Evolutionary conservation across 2,797 vertebrate species (phyloP).

Genomic region (Helostoma temminkii): DNA sequence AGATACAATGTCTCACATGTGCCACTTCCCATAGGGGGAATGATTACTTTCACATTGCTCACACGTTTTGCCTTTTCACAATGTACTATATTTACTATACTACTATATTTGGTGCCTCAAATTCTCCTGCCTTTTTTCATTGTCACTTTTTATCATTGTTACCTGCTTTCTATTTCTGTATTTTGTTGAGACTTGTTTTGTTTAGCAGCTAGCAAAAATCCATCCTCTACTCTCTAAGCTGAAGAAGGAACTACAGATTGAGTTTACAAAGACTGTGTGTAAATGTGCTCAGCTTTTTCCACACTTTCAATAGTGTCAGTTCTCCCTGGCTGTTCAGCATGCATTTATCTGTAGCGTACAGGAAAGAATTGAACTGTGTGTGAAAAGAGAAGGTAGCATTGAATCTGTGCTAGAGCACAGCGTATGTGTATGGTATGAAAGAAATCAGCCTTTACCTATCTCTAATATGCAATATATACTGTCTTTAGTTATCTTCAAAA

Average conservation of each 20-base stretch:
- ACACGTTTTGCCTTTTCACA: not conserved
- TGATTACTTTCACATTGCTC: not conserved
- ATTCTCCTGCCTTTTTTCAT: not conserved
- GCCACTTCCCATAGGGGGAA: not conserved
- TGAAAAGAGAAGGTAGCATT: slow-evolving; percentile 23
- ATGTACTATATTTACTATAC: too few relatives aligned
- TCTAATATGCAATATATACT: not conserved
- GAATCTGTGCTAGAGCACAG: slow-evolving; percentile 16
- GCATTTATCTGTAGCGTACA: slow-evolving; percentile 40
- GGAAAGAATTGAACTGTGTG: slow-evolving; percentile 21
- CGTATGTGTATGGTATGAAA: not conserved
- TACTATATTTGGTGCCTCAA: not conserved
- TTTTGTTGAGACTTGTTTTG: slow-evolving; percentile 12
- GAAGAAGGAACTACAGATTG: slow-evolving; percentile 46
- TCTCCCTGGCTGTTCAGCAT: slow-evolving; percentile 29
- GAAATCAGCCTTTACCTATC: not conserved
- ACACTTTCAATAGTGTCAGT: not conserved
- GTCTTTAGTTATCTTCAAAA: not conserved
- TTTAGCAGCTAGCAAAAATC: too few relatives aligned
- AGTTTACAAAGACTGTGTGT: slow-evolving; percentile 28
- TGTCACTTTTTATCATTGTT: slow-evolving; percentile 1
- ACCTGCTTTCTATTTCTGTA: not conserved
- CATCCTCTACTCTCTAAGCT: not conserved
- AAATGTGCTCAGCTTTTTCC: slow-evolving; percentile 41
- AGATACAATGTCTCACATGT: not conserved